Evolutionary conservation across 2,113 vertebrate genomes (phyloP).

Genomic region (Merops nubicus): DNA sequence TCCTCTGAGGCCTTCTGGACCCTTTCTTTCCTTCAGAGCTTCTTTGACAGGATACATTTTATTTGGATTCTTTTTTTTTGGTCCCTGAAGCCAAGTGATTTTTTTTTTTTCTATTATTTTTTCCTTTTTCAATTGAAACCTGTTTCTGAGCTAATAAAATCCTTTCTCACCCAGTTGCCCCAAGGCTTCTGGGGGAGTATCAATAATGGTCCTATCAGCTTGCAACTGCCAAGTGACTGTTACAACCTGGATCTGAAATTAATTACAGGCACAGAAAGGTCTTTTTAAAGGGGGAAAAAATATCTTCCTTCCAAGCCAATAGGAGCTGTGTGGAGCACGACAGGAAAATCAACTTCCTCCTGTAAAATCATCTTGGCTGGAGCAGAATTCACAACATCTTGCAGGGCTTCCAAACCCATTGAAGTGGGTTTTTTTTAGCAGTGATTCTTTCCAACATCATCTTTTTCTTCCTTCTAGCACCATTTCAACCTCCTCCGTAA

Average conservation of each 20-base stretch:
- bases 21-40: no score
- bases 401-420: conserved; percentile 16
- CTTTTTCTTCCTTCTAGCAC: neutral
- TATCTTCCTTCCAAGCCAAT: neutral
- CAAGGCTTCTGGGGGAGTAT: neutral
- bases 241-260: neutral
- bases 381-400: conserved; percentile 47
- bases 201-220: neutral
- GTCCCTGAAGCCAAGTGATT: neutral
- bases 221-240: neutral
- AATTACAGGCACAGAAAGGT: neutral
- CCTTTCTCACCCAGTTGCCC: neutral
- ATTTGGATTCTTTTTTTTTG: neutral
- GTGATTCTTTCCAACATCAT: conserved; percentile 50
- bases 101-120: no score
- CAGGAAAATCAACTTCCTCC: neutral
- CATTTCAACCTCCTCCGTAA: conserved; percentile 46
- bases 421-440: conserved; percentile 51
- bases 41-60: neutral
- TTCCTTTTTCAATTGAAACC: neutral
- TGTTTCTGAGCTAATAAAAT: neutral
- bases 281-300: neutral
- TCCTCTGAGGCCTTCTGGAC: no score
- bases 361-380: neutral
- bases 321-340: neutral